A percentile compares a stretch with the other conserved stretches of the same genome.
phyloP scores from a whole-genome alignment of 1,140 invertebrate species.

The Dinothrombium tinctorium region DNA sequence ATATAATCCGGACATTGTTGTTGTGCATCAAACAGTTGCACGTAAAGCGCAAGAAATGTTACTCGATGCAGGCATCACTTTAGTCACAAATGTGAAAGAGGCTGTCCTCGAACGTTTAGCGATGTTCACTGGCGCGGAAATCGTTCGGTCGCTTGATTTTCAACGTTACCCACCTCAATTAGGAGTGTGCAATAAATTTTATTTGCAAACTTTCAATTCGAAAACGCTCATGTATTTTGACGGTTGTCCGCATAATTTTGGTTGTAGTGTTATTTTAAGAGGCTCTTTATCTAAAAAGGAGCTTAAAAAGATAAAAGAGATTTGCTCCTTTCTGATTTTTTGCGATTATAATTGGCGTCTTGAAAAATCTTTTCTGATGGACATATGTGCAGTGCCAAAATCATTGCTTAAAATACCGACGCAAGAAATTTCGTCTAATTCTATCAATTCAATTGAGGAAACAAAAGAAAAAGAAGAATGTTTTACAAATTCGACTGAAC shows the following conservation, averaged over 20 bases:
- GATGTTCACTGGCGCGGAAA: conserved; percentile 53
- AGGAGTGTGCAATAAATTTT: conserved; percentile 65
- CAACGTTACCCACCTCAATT: conserved; percentile 54
- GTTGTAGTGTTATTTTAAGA: conserved; percentile 64
- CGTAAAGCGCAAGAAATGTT: conserved; percentile 64
- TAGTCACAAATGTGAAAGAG: conserved; percentile 68
- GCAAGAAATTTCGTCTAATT: background rate
- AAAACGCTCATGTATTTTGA: conserved; percentile 88
- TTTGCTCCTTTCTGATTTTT: conserved; percentile 54
- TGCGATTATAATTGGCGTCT: conserved; percentile 71
- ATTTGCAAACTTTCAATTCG: conserved; percentile 37
- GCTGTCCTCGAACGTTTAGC: conserved; percentile 58
- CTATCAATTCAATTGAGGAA: background rate
- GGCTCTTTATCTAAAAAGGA: conserved; percentile 43
- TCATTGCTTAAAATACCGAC: conserved; percentile 21
- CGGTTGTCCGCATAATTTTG: conserved; percentile 57
- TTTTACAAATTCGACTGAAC: background rate
- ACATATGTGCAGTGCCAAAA: conserved; percentile 44
- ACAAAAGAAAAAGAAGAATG: background rate
- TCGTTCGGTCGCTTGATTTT: conserved; percentile 70
- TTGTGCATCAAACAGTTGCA: conserved; percentile 72
- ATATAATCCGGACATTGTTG: conserved; percentile 55
- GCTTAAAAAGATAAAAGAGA: conserved; percentile 46
- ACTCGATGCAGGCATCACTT: conserved; percentile 48
- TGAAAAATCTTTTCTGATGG: conserved; percentile 70